Base-by-base conservation (phyloP, 2,797 vertebrate genomes). In the Micromesistius poutassou region DNA sequence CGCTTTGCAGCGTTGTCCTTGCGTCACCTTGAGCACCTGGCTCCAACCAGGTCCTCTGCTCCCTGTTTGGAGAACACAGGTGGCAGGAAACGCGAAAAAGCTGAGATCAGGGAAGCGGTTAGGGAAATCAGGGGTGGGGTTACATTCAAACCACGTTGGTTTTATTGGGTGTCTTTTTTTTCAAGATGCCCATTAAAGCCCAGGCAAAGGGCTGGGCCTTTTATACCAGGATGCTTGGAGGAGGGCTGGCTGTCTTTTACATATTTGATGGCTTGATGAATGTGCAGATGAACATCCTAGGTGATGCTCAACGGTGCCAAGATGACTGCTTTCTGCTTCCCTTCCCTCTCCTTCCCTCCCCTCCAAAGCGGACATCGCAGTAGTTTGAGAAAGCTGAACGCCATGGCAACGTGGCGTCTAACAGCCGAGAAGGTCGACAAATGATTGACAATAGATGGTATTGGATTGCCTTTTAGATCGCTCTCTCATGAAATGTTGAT, bases 21-120 rank as follows among this genome's bases (percentile, higher is more conserved):
- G 46, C 46, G 1, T 19, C 46, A 19, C 46, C 46, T 55, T 19
- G 19, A 55, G 46, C 46, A 55, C 46, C 46, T 70, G 66, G 7
- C 86, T 84, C 84, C 81, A 85, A 79, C 75, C 3, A 72, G 22
- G 50, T 81, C 81, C 76, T 85, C 85, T 84, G 79, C 74, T 73
- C 6, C 55, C 30, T 72, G 70, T 75, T 62, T 78, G 78, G 71
- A 80, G 77, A 87, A 84, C 72, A 36, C 5, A 74, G 77, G n/a
- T 38, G 79, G 77, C 70, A 83, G 78, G 81, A 86, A 85, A 83
- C 83, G 78, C 80, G 89, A 88, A 83, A 78, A 84, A 81, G 79
- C 84, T 81, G 84, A 81, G 86, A 89, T 87, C 85, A 82, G 80
- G 79, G 82, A 68, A 76, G 30, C 5, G 30, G 79, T 80, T 77